Percentiles rank a stretch among this genome's conserved stretches.
Evolutionary conservation across 2,113 vertebrate species (phyloP).

Genomic region (Microtus oregoni): DNA sequence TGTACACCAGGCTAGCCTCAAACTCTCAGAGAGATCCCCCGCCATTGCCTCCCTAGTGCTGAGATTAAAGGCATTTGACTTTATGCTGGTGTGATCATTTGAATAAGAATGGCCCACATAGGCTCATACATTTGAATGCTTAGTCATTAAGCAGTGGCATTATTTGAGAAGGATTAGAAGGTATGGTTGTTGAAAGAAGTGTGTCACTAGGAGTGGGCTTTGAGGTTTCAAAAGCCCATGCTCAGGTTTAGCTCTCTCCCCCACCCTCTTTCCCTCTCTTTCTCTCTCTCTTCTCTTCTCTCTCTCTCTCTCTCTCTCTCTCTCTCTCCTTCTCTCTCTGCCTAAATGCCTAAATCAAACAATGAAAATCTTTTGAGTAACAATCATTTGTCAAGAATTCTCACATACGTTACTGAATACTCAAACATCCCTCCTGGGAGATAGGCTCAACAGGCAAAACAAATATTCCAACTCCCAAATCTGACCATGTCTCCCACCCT

Average conservation of each 20-base stretch:
- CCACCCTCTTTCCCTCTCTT: neutral
- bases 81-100: neutral
- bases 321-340: neutral
- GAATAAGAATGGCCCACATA: neutral
- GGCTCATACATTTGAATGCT: neutral
- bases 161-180: neutral
- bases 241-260: too few relatives aligned
- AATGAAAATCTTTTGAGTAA: neutral
- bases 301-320: neutral
- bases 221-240: neutral
- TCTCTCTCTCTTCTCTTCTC: neutral
- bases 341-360: neutral
- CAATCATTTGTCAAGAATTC: neutral
- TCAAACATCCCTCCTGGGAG: neutral
- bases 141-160: neutral
- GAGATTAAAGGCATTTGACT: neutral
- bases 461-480: constrained; percentile 1
- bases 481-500: neutral
- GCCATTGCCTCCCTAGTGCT: neutral
- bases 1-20: neutral
- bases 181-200: neutral
- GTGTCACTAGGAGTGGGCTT: neutral
- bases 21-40: neutral
- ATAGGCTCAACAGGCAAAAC: neutral
- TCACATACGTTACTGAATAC: neutral